Percentiles rank a stretch among this genome's conserved stretches.
Evolutionary conservation across 2,797 vertebrate genomes (phyloP).

Genomic region (Vultur gryphus): DNA sequence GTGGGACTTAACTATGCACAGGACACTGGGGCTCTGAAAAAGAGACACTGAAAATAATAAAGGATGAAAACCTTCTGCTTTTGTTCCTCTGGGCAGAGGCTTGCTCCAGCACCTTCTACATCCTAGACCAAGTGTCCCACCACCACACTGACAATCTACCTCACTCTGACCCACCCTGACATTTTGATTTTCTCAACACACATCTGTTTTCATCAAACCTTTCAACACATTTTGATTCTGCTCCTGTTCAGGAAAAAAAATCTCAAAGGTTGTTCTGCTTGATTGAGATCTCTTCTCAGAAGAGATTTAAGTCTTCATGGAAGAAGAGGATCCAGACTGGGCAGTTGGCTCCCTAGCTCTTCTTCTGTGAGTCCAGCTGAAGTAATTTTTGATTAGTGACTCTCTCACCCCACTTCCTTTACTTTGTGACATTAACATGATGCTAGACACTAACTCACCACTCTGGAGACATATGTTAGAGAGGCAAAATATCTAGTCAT

Average conservation of each 20-base stretch:
- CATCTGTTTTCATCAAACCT: not conserved
- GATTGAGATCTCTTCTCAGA: not conserved
- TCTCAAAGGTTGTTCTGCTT: not conserved
- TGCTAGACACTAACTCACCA: slow-evolving; percentile 7
- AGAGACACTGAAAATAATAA: not conserved
- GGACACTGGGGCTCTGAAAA: not conserved
- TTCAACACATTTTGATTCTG: not conserved
- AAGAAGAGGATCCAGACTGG: not conserved
- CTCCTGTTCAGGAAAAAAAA: not conserved
- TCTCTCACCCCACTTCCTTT: not conserved
- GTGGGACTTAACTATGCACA: not conserved
- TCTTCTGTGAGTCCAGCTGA: not conserved
- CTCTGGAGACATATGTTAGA: not conserved
- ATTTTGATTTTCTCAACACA: not conserved
- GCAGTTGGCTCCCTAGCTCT: not conserved
- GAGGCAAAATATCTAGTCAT: slow-evolving; percentile 9
- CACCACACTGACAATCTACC: not conserved
- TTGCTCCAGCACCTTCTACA: not conserved
- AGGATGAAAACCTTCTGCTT: not conserved
- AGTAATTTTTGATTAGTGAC: not conserved
- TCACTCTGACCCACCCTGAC: not conserved
- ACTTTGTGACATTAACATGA: not conserved
- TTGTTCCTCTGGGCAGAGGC: not conserved
- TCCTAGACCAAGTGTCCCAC: not conserved
- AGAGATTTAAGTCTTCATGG: not conserved